Percentiles rank a stretch among this genome's conserved stretches.
phyloP scores from a whole-genome alignment of 2,888 invertebrate genomes.

The Tenthredo mesomela region DNA sequence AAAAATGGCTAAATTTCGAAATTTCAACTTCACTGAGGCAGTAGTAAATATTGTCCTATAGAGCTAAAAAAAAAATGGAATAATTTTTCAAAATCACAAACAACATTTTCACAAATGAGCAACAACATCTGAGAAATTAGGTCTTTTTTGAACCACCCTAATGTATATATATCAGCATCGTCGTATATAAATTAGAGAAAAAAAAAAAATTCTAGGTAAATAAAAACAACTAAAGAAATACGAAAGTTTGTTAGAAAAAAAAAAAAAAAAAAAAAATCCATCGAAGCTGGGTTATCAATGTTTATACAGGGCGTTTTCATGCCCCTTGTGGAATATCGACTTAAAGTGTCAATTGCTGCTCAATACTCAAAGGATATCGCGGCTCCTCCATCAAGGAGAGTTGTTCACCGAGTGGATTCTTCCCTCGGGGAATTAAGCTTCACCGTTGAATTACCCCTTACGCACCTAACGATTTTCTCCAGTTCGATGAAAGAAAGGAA shows the following conservation, averaged over 20 bases:
- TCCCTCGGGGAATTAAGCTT: conserved; percentile 34
- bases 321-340: neutral
- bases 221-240: neutral
- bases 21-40: no score
- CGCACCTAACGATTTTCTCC: conserved; percentile 15
- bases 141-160: no score
- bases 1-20: no score
- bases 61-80: no score
- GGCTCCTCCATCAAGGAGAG: neutral
- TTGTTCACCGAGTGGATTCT: conserved; percentile 1
- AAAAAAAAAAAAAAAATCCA: no score
- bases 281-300: neutral
- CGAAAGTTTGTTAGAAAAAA: neutral
- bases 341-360: conserved; percentile 2
- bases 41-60: no score
- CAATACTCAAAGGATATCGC: neutral
- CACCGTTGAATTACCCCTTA: neutral
- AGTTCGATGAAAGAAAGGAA: neutral
- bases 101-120: no score
- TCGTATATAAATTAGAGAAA: no score
- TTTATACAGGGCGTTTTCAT: neutral
- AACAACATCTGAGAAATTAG: no score
- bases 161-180: no score
- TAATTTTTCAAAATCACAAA: no score
- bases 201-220: neutral